These are phyloP conservation scores for Drosophila histrio DNA, from an alignment of 2,888 invertebrate species.

Conservation along the genomic window DNA sequence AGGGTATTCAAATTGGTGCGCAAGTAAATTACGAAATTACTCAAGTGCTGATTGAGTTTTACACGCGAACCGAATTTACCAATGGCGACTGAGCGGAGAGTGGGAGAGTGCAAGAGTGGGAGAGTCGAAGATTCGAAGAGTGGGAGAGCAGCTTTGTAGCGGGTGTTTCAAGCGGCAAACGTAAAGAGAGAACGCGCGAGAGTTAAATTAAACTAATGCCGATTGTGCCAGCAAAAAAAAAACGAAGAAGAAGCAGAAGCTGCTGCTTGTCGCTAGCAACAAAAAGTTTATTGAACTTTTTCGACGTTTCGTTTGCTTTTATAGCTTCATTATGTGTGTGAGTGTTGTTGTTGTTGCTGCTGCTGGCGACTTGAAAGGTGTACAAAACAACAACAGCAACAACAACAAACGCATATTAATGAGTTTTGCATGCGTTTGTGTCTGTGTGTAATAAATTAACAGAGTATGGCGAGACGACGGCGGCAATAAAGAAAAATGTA, in stretches of 20 bases:
- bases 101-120: background rate
- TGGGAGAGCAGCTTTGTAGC: slow-evolving; percentile 13
- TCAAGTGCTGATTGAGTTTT: slow-evolving; percentile 60
- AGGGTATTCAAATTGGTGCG: slow-evolving; percentile 49
- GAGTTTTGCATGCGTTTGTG: slow-evolving; percentile 60
- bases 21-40: slow-evolving; percentile 74
- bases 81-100: slow-evolving; percentile 6
- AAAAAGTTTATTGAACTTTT: slow-evolving; percentile 81
- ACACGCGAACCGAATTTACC: slow-evolving; percentile 52
- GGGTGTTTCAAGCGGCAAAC: slow-evolving; percentile 18
- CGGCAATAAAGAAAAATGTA: slow-evolving; percentile 32
- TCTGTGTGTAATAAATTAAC: slow-evolving; percentile 61
- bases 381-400: slow-evolving; percentile 52
- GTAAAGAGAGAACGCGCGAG: slow-evolving; percentile 14
- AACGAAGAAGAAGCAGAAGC: slow-evolving; percentile 21
- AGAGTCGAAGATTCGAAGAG: background rate
- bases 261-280: slow-evolving; percentile 29
- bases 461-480: slow-evolving; percentile 13
- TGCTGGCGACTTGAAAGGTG: slow-evolving; percentile 59
- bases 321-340: slow-evolving; percentile 69
- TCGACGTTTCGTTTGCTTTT: slow-evolving; percentile 59
- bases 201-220: slow-evolving; percentile 42
- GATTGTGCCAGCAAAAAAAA: slow-evolving; percentile 9
- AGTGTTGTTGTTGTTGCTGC: slow-evolving; percentile 12
- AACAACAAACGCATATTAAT: slow-evolving; percentile 71